Conservation (phyloP, 2,797 vertebrate species). For the Eidolon dupreanum region DNA sequence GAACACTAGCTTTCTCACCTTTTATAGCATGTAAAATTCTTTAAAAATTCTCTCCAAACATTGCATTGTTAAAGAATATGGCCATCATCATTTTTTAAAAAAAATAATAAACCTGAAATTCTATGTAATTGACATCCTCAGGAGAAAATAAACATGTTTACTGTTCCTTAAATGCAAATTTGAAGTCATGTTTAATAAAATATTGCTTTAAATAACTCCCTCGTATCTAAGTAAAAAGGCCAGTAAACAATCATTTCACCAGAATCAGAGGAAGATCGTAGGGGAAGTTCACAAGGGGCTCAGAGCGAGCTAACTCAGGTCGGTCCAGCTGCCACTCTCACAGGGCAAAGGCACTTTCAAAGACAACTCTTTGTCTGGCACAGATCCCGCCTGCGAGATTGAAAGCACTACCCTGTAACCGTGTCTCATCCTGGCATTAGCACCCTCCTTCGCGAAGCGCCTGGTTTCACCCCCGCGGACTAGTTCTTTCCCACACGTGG, state of each 20-base stretch:
- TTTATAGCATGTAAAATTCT: background rate
- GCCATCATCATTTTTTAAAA: background rate
- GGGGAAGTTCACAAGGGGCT: background rate
- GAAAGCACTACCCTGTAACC: background rate
- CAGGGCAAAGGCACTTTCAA: constrained; percentile 32
- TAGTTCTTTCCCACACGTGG: constrained; percentile 66
- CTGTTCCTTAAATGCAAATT: background rate
- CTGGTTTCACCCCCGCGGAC: background rate
- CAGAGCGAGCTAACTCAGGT: background rate
- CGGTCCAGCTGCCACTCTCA: background rate
- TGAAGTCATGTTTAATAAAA: background rate
- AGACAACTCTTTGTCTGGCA: constrained; percentile 1
- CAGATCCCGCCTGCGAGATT: background rate
- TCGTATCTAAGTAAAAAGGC: background rate
- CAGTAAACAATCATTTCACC: background rate
- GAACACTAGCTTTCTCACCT: background rate
- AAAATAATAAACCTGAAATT: background rate
- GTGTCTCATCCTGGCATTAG: constrained; percentile 45
- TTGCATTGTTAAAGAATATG: background rate
- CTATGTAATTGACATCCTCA: background rate
- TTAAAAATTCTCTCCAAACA: background rate
- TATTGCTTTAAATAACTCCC: background rate
- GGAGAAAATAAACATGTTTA: background rate
- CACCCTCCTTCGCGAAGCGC: constrained; percentile 16
- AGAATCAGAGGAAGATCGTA: background rate